Conservation (phyloP, 2,888 invertebrate species). For the Lasioglossum morio region DNA sequence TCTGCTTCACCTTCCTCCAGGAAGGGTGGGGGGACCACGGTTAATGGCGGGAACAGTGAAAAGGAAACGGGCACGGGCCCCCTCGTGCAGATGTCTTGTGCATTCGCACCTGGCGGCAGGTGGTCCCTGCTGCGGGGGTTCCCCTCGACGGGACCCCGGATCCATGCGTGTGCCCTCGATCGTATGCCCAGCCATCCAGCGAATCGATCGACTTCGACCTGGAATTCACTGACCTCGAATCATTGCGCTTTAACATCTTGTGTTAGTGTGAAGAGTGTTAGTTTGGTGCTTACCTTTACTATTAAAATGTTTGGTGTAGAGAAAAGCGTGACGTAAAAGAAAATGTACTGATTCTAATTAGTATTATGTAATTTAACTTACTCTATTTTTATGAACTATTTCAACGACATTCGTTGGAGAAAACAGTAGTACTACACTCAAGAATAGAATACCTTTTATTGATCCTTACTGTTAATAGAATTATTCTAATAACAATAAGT, state of each 20-base stretch:
- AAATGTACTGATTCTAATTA: neutral
- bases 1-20: neutral
- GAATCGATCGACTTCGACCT: constrained; percentile 28
- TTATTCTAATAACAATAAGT: neutral
- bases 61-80: constrained; percentile 77
- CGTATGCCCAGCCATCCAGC: constrained; percentile 73
- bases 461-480: neutral
- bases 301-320: too few relatives aligned
- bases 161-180: constrained; percentile 66
- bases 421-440: neutral
- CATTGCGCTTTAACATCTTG: neutral
- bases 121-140: constrained; percentile 72
- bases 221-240: neutral
- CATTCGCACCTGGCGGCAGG: constrained; percentile 80
- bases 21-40: neutral
- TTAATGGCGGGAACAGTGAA: constrained; percentile 48
- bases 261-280: too few relatives aligned
- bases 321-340: neutral
- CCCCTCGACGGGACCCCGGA: constrained; percentile 50
- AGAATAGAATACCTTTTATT: neutral
- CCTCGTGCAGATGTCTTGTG: constrained; percentile 78
- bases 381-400: neutral
- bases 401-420: neutral
- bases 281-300: too few relatives aligned
- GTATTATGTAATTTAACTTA: neutral